A percentile compares a stretch with the other conserved stretches of the same genome.
Conservation (phyloP, 2,888 invertebrate species). For the Ecliptopera silaceata region DNA sequence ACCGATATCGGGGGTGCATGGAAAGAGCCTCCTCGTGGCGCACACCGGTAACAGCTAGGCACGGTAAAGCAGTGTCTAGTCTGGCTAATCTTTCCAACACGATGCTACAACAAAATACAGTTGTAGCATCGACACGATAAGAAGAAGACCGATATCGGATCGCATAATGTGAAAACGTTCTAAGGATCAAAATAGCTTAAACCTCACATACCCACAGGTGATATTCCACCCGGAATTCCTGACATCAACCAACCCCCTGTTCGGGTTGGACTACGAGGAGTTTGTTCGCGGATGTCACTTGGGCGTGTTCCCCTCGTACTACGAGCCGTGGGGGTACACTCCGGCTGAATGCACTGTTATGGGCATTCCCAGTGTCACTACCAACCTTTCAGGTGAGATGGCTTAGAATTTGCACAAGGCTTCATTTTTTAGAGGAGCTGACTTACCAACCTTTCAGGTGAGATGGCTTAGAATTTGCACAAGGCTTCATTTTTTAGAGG, state of each 20-base stretch:
- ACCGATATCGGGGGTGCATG: too few relatives aligned
- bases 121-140: too few relatives aligned
- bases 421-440: not conserved
- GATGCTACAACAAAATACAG: too few relatives aligned
- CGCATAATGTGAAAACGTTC: too few relatives aligned
- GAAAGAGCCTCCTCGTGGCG: too few relatives aligned
- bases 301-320: conserved; percentile 99
- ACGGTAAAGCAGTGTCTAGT: too few relatives aligned
- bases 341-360: conserved; percentile 99
- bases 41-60: too few relatives aligned
- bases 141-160: too few relatives aligned
- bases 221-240: conserved; percentile 99
- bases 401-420: not conserved
- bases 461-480: not conserved
- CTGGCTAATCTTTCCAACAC: too few relatives aligned
- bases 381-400: conserved; percentile 92
- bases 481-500: too few relatives aligned
- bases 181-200: too few relatives aligned
- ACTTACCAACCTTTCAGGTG: too few relatives aligned
- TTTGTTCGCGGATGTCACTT: conserved; percentile 99
- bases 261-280: conserved; percentile 99
- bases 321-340: conserved; percentile 99
- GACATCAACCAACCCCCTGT: conserved; percentile 97
- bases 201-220: conserved; percentile 82
- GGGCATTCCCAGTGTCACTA: conserved; percentile 99